Evolutionary conservation across 2,113 vertebrate genomes (phyloP).

Genomic region (Macheiramphus alcinus): DNA sequence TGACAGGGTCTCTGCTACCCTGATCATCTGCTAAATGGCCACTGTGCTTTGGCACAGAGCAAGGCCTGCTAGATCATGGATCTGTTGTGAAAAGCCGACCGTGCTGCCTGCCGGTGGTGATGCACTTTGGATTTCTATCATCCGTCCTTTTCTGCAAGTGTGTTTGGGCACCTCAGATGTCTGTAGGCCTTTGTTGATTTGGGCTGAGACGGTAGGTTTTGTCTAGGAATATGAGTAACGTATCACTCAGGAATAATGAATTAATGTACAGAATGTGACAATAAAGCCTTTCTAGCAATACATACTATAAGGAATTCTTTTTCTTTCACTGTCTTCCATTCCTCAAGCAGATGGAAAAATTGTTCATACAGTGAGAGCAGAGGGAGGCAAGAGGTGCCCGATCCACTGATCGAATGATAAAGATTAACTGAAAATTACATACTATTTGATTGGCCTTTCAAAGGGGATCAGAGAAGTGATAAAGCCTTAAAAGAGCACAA

Average conservation of each 20-base stretch:
- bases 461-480: not conserved
- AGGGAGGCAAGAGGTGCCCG: not conserved
- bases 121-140: not conserved
- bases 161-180: not conserved
- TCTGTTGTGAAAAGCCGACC: not conserved
- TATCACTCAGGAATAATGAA: not conserved
- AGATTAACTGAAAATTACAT: not conserved
- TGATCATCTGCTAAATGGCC: not conserved
- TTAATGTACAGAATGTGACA: not conserved
- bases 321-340: not conserved
- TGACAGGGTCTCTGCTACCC: too few relatives aligned
- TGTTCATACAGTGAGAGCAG: not conserved
- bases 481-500: not conserved
- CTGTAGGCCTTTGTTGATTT: not conserved
- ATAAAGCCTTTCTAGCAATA: not conserved
- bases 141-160: not conserved
- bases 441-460: not conserved
- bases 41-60: not conserved
- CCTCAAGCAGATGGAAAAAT: not conserved
- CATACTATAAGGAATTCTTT: not conserved
- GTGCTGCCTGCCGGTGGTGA: not conserved
- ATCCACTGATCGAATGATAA: not conserved
- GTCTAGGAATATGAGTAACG: not conserved
- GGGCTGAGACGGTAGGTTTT: not conserved
- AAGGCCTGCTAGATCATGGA: not conserved